Evolutionary conservation across 2,797 vertebrate species (phyloP).

Genomic region (Muraenolepis orangiensis): DNA sequence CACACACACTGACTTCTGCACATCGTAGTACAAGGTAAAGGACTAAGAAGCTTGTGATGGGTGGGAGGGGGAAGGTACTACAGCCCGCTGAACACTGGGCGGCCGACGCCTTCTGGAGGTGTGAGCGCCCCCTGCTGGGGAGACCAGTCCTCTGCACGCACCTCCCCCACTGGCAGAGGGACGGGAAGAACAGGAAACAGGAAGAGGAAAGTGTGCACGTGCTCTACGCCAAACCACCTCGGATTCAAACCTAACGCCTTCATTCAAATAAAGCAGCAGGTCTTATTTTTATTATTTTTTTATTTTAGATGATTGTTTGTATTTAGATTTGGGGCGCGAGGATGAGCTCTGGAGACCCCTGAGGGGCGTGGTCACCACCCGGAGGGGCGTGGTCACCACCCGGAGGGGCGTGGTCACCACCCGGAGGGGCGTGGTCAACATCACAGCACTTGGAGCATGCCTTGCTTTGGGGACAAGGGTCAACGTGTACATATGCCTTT

Average conservation of each 20-base stretch:
- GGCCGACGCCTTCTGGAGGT: conserved; percentile 72
- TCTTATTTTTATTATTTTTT: conserved; percentile 31
- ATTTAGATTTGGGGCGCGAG: conserved; percentile 12
- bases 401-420: conserved; percentile 65
- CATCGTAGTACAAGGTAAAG: conserved; percentile 64
- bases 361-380: conserved; percentile 64
- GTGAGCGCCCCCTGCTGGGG: conserved; percentile 50
- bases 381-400: conserved; percentile 64
- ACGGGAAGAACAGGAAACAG: no score
- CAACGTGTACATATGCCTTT: conserved; percentile 89
- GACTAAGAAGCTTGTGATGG: conserved; percentile 56
- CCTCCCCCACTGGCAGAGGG: conserved; percentile 47
- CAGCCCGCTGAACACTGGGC: conserved; percentile 64
- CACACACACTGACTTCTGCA: conserved; percentile 35
- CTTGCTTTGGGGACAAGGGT: conserved; percentile 56
- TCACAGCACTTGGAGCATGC: conserved; percentile 43
- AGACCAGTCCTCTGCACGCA: conserved; percentile 54
- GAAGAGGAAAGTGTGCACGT: conserved; percentile 26
- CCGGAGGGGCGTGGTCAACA: conserved; percentile 64
- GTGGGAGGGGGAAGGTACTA: conserved; percentile 55
- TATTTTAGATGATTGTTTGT: neutral
- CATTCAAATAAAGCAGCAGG: conserved; percentile 57
- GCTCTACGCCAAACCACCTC: conserved; percentile 40
- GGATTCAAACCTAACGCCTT: conserved; percentile 66
- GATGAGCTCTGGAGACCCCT: conserved; percentile 70